These are phyloP conservation scores for Rhopalosiphum padi DNA, from an alignment of 1,140 invertebrate species.

Conservation along the genomic window DNA sequence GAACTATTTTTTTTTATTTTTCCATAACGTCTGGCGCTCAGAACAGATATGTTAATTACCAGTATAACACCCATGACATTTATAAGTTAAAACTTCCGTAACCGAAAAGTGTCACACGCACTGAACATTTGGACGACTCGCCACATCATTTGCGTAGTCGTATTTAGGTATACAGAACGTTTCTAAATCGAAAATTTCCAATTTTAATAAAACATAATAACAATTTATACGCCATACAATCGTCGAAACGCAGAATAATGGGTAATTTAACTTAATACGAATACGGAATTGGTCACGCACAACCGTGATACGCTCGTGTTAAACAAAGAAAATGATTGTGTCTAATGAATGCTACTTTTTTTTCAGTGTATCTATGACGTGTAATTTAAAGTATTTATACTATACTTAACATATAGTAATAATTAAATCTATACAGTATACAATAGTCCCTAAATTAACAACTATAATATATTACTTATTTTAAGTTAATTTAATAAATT, in stretches of 20 bases:
- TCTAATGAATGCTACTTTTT: neutral
- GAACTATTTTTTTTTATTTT: neutral
- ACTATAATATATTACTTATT: neutral
- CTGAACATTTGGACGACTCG: neutral
- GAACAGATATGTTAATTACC: neutral
- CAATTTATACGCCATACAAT: neutral
- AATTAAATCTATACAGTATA: no score
- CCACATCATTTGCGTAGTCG: neutral
- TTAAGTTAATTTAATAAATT: neutral
- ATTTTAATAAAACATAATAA: conserved; percentile 2
- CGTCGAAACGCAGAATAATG: neutral
- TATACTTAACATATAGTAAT: neutral
- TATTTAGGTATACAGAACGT: neutral
- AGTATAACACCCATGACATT: neutral
- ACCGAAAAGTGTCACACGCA: neutral
- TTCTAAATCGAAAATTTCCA: neutral
- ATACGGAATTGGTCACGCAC: neutral
- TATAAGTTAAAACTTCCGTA: conserved; percentile 8
- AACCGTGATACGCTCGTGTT: neutral
- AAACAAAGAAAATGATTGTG: neutral
- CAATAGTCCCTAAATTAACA: neutral
- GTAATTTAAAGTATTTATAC: neutral
- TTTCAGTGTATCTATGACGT: neutral
- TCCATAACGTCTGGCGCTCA: neutral
- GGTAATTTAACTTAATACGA: neutral